Evolutionary conservation across 1,140 invertebrate genomes (phyloP).

Genomic region (Sminthurides bifidus): DNA sequence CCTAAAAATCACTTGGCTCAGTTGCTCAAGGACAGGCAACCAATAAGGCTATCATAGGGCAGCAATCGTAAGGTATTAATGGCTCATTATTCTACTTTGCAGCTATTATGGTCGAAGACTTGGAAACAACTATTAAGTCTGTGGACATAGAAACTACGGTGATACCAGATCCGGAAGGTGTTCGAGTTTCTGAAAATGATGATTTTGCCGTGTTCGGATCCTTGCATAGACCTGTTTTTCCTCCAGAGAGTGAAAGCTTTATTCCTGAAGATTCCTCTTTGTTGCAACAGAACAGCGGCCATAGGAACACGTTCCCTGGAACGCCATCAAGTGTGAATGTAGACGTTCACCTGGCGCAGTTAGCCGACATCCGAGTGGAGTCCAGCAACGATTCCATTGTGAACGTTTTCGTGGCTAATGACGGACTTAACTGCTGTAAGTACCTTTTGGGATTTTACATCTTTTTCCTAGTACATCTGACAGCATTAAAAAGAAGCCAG

Average conservation of each 20-base stretch:
- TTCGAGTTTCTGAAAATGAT: too few species aligned
- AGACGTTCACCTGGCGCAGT: neutral
- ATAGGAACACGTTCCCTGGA: neutral
- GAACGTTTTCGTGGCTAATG: neutral
- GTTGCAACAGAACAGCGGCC: too few species aligned
- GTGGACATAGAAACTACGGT: too few species aligned
- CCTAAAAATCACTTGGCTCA: too few species aligned
- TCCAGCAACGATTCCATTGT: neutral
- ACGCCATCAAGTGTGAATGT: neutral
- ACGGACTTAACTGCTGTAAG: neutral
- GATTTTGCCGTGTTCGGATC: neutral
- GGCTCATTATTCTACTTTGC: too few species aligned
- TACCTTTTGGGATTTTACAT: too few species aligned
- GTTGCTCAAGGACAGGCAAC: too few species aligned
- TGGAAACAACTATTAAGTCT: too few species aligned
- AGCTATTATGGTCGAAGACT: too few species aligned
- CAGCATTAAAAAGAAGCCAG: neutral
- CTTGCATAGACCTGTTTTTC: neutral
- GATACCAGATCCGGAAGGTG: too few species aligned
- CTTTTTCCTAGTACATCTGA: neutral
- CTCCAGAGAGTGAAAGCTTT: neutral
- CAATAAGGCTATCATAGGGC: too few species aligned
- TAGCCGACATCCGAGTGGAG: neutral
- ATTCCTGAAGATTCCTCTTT: neutral
- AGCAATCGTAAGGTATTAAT: too few species aligned